Conservation (phyloP, 37 sponge, comb jelly and placozoan genomes). For the Chondrosia reniformis region DNA sequence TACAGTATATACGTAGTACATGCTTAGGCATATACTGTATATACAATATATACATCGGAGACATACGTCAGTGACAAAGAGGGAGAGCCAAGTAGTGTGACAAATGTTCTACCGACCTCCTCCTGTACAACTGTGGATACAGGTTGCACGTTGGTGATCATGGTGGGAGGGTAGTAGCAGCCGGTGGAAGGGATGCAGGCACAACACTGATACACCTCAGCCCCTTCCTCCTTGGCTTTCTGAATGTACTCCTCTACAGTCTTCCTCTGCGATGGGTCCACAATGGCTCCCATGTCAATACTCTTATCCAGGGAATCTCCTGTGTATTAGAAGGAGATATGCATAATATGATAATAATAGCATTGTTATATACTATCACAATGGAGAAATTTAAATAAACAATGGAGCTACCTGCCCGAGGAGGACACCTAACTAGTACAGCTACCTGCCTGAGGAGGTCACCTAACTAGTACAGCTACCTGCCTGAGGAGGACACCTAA, state of each 20-base stretch:
- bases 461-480: no score
- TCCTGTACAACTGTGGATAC: constrained; percentile 92
- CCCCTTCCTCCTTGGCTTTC: constrained; percentile 83
- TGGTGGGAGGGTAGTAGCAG: constrained; percentile 92
- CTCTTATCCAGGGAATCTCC: constrained; percentile 79
- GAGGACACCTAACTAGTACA: no score
- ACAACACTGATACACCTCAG: constrained; percentile 87
- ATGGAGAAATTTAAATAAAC: no score
- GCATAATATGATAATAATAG: no score
- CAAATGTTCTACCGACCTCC: constrained; percentile 49
- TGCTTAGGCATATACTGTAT: neutral
- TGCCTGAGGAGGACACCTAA: no score
- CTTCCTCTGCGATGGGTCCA: constrained; percentile 72
- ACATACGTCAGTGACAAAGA: no score
- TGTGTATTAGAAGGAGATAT: no score
- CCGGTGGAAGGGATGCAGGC: constrained; percentile 82
- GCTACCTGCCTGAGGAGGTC: no score
- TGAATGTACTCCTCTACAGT: constrained; percentile 79
- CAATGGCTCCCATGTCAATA: constrained; percentile 93
- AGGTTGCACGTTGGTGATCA: constrained; percentile 91
- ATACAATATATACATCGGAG: no score
- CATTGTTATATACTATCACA: no score
- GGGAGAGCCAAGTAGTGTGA: neutral
- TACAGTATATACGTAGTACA: neutral
- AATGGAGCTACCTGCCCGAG: no score